phyloP scores from a whole-genome alignment of 2,797 vertebrate genomes.

The Falco cherrug region DNA sequence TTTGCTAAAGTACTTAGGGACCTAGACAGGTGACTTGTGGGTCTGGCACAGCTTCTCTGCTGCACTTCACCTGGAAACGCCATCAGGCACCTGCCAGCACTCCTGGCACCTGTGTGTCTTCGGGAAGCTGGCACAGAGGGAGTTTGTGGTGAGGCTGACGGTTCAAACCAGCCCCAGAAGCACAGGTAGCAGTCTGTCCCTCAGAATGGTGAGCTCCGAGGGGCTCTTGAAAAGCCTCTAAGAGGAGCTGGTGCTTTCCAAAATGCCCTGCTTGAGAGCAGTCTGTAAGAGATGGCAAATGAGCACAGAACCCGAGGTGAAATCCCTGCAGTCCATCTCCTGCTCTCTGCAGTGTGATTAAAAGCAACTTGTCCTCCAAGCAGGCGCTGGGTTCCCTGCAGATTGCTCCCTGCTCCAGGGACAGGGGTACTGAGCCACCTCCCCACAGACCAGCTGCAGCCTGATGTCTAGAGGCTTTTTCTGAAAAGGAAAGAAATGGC shows the following conservation, averaged over 20 bases:
- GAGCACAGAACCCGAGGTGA: neutral
- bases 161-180: neutral
- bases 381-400: neutral
- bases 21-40: neutral
- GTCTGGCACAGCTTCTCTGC: neutral
- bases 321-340: neutral
- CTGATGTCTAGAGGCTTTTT: neutral
- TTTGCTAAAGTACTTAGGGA: neutral
- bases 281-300: neutral
- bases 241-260: neutral
- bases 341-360: neutral
- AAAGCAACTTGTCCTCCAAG: neutral
- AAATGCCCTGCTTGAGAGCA: neutral
- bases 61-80: neutral
- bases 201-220: neutral
- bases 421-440: neutral
- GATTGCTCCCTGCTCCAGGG: neutral
- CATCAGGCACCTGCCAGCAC: neutral
- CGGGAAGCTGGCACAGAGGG: neutral
- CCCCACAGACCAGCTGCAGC: neutral
- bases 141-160: neutral
- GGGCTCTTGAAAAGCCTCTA: neutral
- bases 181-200: neutral
- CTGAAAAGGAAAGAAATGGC: neutral
- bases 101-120: neutral